Evolutionary conservation across 1,140 invertebrate genomes (phyloP).

Genomic region (Meteorus sp.): DNA sequence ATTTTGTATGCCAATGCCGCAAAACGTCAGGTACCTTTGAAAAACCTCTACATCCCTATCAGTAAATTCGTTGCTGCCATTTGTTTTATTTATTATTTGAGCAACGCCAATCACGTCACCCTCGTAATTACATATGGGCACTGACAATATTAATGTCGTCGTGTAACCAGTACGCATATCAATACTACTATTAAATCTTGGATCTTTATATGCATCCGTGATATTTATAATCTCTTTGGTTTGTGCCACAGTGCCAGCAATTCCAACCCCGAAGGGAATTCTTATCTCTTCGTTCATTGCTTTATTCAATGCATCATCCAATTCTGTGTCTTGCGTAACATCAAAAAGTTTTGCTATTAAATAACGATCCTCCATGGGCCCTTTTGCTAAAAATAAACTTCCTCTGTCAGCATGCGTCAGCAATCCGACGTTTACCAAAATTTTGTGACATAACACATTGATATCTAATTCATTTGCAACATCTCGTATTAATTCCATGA

Average conservation of each 20-base stretch:
- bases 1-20: slow-evolving; percentile 96
- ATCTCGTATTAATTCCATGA: slow-evolving; percentile 92
- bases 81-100: slow-evolving; percentile 96
- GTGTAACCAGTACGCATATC: slow-evolving; percentile 91
- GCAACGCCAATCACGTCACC: slow-evolving; percentile 96
- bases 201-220: slow-evolving; percentile 84
- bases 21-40: slow-evolving; percentile 89
- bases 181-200: slow-evolving; percentile 87
- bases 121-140: slow-evolving; percentile 95
- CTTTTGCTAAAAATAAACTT: slow-evolving; percentile 84
- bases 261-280: slow-evolving; percentile 88
- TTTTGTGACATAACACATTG: slow-evolving; percentile 91
- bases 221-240: slow-evolving; percentile 89
- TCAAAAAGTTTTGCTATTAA: slow-evolving; percentile 91
- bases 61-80: slow-evolving; percentile 84
- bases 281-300: slow-evolving; percentile 78
- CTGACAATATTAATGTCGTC: slow-evolving; percentile 86
- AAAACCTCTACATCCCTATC: slow-evolving; percentile 86
- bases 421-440: slow-evolving; percentile 86
- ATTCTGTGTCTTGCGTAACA: slow-evolving; percentile 82
- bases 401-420: slow-evolving; percentile 86
- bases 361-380: slow-evolving; percentile 72
- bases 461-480: slow-evolving; percentile 93
- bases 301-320: slow-evolving; percentile 73
- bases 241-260: slow-evolving; percentile 85